Conservation (phyloP, 1,140 invertebrate genomes). For the Brachionus sp. region DNA sequence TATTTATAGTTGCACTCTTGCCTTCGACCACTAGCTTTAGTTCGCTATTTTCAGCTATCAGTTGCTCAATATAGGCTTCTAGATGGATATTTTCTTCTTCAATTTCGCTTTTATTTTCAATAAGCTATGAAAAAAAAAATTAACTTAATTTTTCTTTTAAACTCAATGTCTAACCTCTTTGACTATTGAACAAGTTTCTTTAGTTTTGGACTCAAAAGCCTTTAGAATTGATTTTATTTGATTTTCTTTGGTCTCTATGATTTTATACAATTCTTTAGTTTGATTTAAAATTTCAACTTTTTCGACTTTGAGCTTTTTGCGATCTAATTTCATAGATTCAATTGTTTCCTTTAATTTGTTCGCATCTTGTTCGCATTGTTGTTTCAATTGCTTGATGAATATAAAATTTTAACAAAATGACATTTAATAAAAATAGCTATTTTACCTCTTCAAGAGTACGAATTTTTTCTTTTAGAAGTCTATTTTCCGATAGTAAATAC, state of each 20-base stretch:
- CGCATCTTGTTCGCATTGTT: background rate
- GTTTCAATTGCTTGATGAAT: conserved; percentile 1
- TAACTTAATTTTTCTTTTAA: background rate
- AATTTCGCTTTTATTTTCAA: conserved; percentile 21
- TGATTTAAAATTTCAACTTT: conserved; percentile 24
- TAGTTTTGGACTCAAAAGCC: conserved; percentile 1
- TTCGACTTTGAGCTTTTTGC: conserved; percentile 22
- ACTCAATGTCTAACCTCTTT: background rate
- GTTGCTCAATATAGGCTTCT: background rate
- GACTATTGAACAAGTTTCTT: background rate
- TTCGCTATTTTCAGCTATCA: conserved; percentile 18
- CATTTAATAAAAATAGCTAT: background rate
- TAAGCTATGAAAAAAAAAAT: background rate
- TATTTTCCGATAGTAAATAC: conserved; percentile 16
- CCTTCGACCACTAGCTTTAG: background rate
- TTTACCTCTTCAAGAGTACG: background rate
- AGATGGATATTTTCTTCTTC: background rate
- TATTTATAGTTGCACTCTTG: conserved; percentile 3
- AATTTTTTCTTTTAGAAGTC: conserved; percentile 15
- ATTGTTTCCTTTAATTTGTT: background rate
- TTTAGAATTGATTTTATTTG: conserved; percentile 13
- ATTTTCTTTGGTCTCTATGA: conserved; percentile 35
- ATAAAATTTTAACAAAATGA: background rate
- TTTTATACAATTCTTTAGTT: conserved; percentile 23
- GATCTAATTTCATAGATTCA: background rate